These are phyloP conservation scores for Acronicta psi DNA, from an alignment of 2,888 invertebrate species.

Conservation along the genomic window DNA sequence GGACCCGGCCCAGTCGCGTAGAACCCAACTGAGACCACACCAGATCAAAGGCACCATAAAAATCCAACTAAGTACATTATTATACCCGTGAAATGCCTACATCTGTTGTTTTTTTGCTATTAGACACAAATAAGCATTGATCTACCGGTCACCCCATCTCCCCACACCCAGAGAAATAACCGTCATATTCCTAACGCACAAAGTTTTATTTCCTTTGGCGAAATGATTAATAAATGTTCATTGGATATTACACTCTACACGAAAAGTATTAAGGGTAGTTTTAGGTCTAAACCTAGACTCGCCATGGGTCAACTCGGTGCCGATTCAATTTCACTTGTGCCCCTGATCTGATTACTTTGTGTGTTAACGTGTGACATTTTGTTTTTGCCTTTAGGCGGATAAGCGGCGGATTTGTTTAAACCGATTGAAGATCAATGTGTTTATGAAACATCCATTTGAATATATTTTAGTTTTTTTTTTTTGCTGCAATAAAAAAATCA, in stretches of 20 bases:
- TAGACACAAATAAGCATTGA: conserved; percentile 87
- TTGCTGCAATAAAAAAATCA: too few relatives aligned
- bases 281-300: conserved; percentile 13
- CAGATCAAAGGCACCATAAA: conserved; percentile 85
- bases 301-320: conserved; percentile 81
- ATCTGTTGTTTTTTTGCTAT: conserved; percentile 88
- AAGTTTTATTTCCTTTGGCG: conserved; percentile 5
- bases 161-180: conserved; percentile 18
- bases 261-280: conserved; percentile 31
- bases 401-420: conserved; percentile 49
- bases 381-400: conserved; percentile 48
- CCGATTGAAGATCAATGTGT: conserved; percentile 36
- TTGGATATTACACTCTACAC: conserved; percentile 38
- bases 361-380: conserved; percentile 75
- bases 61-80: conserved; percentile 87
- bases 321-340: conserved; percentile 85
- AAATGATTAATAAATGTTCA: conserved; percentile 2
- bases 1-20: conserved; percentile 32
- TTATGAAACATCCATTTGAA: neutral
- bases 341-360: conserved; percentile 82
- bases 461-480: too few relatives aligned
- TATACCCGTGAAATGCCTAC: conserved; percentile 88
- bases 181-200: conserved; percentile 2
- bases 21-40: conserved; percentile 63
- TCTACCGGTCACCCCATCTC: conserved; percentile 72